Conservation (phyloP, 2,797 vertebrate genomes). For the Spondyliosoma cantharus region DNA sequence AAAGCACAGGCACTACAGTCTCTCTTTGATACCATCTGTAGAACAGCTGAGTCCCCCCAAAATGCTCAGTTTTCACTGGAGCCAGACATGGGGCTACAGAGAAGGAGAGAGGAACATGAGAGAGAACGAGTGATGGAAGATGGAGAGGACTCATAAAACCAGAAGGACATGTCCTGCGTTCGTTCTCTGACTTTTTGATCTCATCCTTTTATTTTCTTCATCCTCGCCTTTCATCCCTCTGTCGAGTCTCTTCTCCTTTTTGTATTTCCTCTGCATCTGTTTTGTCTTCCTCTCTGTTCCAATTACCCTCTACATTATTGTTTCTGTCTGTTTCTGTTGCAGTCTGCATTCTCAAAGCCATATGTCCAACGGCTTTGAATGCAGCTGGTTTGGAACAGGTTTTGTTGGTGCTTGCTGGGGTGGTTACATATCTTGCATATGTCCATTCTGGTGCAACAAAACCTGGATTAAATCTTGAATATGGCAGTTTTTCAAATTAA, state of each 20-base stretch:
- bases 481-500: neutral
- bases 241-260: conserved; percentile 5
- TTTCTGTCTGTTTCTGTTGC: conserved; percentile 23
- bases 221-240: conserved; percentile 28
- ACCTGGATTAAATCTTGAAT: neutral
- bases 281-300: conserved; percentile 41
- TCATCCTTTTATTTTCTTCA: conserved; percentile 41
- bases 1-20: conserved; percentile 19
- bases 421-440: neutral
- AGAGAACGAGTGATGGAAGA: conserved; percentile 27
- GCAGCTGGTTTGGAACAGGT: conserved; percentile 8
- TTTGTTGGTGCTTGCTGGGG: neutral
- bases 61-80: conserved; percentile 41
- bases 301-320: conserved; percentile 22
- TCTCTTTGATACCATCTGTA: conserved; percentile 73
- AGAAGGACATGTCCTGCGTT: conserved; percentile 13
- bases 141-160: conserved; percentile 35
- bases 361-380: conserved; percentile 15
- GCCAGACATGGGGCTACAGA: conserved; percentile 12
- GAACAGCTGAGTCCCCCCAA: conserved; percentile 66
- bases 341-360: conserved; percentile 16
- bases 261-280: conserved; percentile 58
- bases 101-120: conserved; percentile 19
- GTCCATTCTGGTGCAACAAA: neutral
- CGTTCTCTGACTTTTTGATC: conserved; percentile 36